These are phyloP conservation scores for Drosophila bifasciata DNA, from an alignment of 1,140 invertebrate genomes.

Conservation along the genomic window DNA sequence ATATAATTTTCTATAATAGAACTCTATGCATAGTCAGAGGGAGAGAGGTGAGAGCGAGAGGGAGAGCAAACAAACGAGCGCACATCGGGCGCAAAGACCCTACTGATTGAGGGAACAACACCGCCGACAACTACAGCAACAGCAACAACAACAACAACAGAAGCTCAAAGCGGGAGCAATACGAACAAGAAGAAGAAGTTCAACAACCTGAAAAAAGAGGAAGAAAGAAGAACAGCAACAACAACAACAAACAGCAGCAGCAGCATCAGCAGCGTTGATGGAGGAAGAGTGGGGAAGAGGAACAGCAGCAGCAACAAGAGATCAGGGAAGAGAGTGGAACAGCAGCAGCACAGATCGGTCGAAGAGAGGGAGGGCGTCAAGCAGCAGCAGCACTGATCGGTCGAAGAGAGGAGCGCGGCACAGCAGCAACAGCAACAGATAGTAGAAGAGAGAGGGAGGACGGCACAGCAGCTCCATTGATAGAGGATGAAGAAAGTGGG, in stretches of 20 bases:
- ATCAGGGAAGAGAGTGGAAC: too few species aligned
- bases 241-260: conserved; percentile 70
- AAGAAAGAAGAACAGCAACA: conserved; percentile 22
- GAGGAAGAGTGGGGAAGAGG: background rate
- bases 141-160: conserved; percentile 53
- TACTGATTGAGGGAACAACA: conserved; percentile 48
- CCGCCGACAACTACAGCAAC: conserved; percentile 54
- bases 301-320: too few species aligned
- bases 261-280: background rate
- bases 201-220: conserved; percentile 39
- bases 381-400: too few species aligned
- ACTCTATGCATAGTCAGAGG: conserved; percentile 48
- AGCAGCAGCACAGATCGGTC: background rate
- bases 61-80: conserved; percentile 20
- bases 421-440: conserved; percentile 20
- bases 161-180: conserved; percentile 22
- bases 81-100: conserved; percentile 11
- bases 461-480: background rate
- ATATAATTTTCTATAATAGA: conserved; percentile 81
- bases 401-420: too few species aligned
- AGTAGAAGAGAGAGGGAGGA: background rate
- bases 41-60: conserved; percentile 12
- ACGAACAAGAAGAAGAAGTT: conserved; percentile 48
- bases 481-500: conserved; percentile 13
- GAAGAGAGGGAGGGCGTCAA: too few species aligned